Evolutionary conservation across 1,140 invertebrate species (phyloP).

Genomic region (Aphelenchoides besseyi): DNA sequence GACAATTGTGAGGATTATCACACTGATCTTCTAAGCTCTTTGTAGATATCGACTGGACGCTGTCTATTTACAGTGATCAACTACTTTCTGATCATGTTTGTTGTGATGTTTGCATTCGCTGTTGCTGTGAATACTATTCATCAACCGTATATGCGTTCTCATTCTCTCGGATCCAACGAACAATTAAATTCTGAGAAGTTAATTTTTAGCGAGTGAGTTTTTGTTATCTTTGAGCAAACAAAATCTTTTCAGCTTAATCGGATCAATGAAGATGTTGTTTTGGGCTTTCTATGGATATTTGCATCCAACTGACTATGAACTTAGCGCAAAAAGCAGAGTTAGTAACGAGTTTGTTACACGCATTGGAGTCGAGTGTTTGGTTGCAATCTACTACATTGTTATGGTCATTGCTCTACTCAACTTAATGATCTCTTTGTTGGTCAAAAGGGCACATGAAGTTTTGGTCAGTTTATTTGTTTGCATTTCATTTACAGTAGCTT

Average conservation of each 20-base stretch:
- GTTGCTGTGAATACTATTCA: constrained; percentile 42
- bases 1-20: constrained; percentile 39
- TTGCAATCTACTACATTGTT: constrained; percentile 37
- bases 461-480: constrained; percentile 24
- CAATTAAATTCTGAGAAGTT: neutral
- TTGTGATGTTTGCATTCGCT: constrained; percentile 42
- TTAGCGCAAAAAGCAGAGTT: no score
- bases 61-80: constrained; percentile 41
- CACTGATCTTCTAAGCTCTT: constrained; percentile 12
- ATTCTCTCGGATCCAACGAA: constrained; percentile 2
- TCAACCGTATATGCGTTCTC: constrained; percentile 30
- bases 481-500: constrained; percentile 3
- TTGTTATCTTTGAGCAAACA: neutral
- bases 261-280: constrained; percentile 30
- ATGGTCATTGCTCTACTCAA: constrained; percentile 38
- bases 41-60: constrained; percentile 49
- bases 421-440: constrained; percentile 41
- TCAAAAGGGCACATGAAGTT: constrained; percentile 34
- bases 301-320: constrained; percentile 24
- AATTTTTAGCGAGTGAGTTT: constrained; percentile 13
- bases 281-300: constrained; percentile 52
- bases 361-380: constrained; percentile 14
- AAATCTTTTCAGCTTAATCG: constrained; percentile 24
- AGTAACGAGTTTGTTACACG: constrained; percentile 27
- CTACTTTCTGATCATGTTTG: constrained; percentile 44